Base-by-base conservation (phyloP, 2,888 invertebrate species). In the Tinea semifulvella region DNA sequence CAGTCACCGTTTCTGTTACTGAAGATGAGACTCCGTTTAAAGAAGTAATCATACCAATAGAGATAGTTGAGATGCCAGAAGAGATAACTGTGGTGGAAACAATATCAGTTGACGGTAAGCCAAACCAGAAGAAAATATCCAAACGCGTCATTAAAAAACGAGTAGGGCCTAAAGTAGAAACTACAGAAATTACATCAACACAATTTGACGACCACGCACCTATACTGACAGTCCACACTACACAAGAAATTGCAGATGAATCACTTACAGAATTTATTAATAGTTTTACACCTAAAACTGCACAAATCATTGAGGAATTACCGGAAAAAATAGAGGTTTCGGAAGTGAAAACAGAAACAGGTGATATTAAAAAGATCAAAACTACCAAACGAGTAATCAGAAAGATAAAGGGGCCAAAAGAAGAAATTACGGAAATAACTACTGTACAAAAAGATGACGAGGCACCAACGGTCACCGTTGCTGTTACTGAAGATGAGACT, bases 181-280 rank as follows among this genome's bases (percentile, higher is more conserved):
- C 57, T 0, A 57, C 57, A 0, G 58, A 60, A 52, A 57, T 55
- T 1, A 55, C 52, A 0, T 53, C 50, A 42, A 44, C 38, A 58
- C 65, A 49, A 55, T 72, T 62, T 53, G 60, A 74, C 57, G 73
- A 71, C 52, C 52, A 73, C 49, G 49, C 53, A 27, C 61, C 62
- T 1, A 56, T 58, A 53, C 61, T 49, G 0, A 61, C 63, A 2
- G 61, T 64, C 0, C 47, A 1, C 49, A 50, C 50, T 0, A 49
- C 46, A 0, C 53, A 56, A 27, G 45, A 51, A 50, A n/a, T n/a
- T n/a, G n/a, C n/a, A n/a, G n/a, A n/a, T n/a, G n/a, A n/a, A n/a
- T n/a, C n/a, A n/a, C n/a, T n/a, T n/a, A n/a, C n/a, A n/a, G 31
- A 52, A 52, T 43, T 53, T 52, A 44, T 45, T 68, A 47, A 38